Conservation (phyloP, 2,113 vertebrate species). For the Paradisaea rubra region DNA sequence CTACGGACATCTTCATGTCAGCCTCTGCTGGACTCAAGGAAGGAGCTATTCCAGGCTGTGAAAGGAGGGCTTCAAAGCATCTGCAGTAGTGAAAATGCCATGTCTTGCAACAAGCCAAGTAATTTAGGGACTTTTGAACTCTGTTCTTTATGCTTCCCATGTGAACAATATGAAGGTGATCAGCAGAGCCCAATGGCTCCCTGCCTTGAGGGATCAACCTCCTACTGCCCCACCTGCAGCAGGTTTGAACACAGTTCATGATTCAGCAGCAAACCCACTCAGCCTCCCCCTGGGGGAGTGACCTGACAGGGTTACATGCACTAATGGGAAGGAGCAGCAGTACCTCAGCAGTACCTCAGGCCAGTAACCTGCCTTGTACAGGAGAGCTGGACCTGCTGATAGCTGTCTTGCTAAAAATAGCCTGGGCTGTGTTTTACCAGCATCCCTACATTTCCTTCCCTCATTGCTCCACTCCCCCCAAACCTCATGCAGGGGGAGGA, state of each 20-base stretch:
- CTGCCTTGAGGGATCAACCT: not conserved
- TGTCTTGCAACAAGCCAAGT: not conserved
- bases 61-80: not conserved
- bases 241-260: not conserved
- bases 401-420: not conserved
- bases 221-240: too few species aligned
- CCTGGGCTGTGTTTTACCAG: not conserved
- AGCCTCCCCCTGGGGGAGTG: too few species aligned
- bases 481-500: not conserved
- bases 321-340: not conserved
- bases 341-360: not conserved
- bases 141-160: not conserved
- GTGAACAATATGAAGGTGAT: not conserved
- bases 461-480: not conserved
- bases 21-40: not conserved
- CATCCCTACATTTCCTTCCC: not conserved
- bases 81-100: not conserved
- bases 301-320: not conserved
- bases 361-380: not conserved
- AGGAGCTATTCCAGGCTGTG: not conserved
- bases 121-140: not conserved
- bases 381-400: not conserved
- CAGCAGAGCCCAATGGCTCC: not conserved
- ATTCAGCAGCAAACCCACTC: rapidly evolving
- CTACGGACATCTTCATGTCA: not conserved